Base-by-base conservation (phyloP, 2,797 vertebrate species). In the Neosilurus hyrtlii region DNA sequence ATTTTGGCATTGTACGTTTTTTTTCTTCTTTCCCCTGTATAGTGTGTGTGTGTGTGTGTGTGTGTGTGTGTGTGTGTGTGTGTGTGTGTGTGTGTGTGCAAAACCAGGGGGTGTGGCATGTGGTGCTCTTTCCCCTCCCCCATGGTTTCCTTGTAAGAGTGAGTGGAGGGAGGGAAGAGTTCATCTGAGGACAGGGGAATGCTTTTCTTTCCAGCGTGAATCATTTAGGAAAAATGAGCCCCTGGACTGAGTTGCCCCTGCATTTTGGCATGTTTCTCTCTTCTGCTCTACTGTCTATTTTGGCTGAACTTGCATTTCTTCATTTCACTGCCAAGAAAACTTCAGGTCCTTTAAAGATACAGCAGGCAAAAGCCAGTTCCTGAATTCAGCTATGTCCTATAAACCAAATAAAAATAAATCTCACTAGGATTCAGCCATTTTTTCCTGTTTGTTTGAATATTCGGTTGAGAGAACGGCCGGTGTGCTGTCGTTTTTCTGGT, bases 251-350 rank as follows among this genome's bases (percentile, higher is more conserved):
- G 94, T 94, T 94, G 93, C 93, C 92, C 92, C 93, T 91, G 93
- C 93, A 95, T 96, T 96, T 96, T 96, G 96, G 96, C 96, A 91
- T 92, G 93, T 93, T 94, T 90, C 94, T 94, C 91, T 91, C 91
- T 92, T 95, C 93, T 95, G 93, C 95, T 96, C 96, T 95, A 96
- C 96, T 96, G 96, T 97, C 96, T 96, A 92, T 97, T 96, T 96
- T 96, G 96, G 96, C 96, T 96, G 95, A 96, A 96, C 94, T 96
- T 92, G 92, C 91, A 94, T 92, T 95, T 96, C 94, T 93, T 92
- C 86, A 56, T 89, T 89, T 87, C 63, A 80, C 90, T 93, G 93
- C 94, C 94, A 94, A 94, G 91, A 94, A 94, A 93, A 91, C 93
- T 93, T 94, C 92, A 93, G 92, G 92, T 93, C 89, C 91, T 92